These are phyloP conservation scores for Tetragnatha versicolor DNA, from an alignment of 1,140 invertebrate species.

Conservation along the genomic window DNA sequence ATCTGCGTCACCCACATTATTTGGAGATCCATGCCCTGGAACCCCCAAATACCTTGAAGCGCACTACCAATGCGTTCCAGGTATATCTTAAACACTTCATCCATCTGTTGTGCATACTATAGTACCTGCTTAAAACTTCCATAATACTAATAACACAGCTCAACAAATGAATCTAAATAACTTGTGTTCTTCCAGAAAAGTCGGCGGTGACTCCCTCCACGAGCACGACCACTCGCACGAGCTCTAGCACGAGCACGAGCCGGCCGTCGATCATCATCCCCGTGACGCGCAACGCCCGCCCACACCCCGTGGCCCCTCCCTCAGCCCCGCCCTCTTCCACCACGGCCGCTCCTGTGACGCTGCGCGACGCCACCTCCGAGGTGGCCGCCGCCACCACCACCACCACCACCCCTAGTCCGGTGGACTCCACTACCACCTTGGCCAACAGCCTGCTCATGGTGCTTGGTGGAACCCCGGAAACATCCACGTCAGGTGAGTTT, in stretches of 20 bases:
- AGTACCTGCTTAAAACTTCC: background rate
- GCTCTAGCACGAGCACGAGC: conserved; percentile 45
- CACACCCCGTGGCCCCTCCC: background rate
- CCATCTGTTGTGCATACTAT: background rate
- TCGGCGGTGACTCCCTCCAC: conserved; percentile 31
- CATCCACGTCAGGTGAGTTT: conserved; percentile 37
- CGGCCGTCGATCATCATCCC: conserved; percentile 43
- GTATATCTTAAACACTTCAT: conserved; percentile 2
- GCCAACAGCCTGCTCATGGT: conserved; percentile 35
- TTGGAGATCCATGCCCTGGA: conserved; percentile 87
- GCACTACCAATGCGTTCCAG: conserved; percentile 80
- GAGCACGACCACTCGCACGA: conserved; percentile 39
- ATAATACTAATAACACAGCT: background rate
- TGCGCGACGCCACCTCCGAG: conserved; percentile 23
- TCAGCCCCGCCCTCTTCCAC: conserved; percentile 6
- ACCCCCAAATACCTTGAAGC: conserved; percentile 95
- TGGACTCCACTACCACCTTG: conserved; percentile 23
- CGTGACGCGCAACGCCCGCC: conserved; percentile 40
- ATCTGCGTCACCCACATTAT: conserved; percentile 65
- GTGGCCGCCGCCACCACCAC: background rate
- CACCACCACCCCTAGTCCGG: background rate
- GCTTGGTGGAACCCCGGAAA: conserved; percentile 31
- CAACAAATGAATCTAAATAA: background rate
- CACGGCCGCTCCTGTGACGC: background rate
- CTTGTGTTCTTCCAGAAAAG: conserved; percentile 25